Evolutionary conservation across 2,797 vertebrate genomes (phyloP), one percentile per base, ranked within the genome.

Genomic region (Clamator glandarius): DNA sequence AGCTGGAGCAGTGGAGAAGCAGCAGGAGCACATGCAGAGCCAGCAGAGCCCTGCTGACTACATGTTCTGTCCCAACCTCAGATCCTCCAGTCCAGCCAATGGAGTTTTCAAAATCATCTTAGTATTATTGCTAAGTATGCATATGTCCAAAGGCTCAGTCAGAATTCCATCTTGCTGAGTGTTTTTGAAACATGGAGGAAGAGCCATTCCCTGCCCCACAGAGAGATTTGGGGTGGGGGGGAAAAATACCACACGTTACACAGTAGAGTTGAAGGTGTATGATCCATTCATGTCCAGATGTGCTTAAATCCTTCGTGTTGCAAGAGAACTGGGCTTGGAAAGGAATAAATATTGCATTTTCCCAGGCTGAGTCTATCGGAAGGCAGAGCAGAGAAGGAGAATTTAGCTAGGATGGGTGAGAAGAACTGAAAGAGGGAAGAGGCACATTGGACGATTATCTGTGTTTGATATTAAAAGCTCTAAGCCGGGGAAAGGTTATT

Each of bases 311-410:
- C 54, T 90, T 68, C 81, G 63, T 4, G 4, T 72, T 62, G 79
- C 15, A 77, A 85, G 69, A 79, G 55, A 63, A 88, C 13, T 66
- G 61, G 78, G 29, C 63, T 75, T 83, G 74, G 44, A 96, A 94
- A 88, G 29, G 58, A 92, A 96, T 91, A 91, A 96, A 95, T 91
- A 89, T 81, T 95, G 82, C 31, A 91, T 94, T 95, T 77, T 87
- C 67, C 25, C 62, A 70, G 50, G 33, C 61, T 81, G 35, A 33
- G 28, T 91, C 92, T 85, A 67, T 91, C 91, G 23, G 14, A 87
- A 93, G 87, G 86, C 84, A 84, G 75, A 80, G 54, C 20, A 90
- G 79, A 82, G 55, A 85, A 77, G 51, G 15, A 41, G 20, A 83
- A 77, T 57, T 69, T 42, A 59, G 26, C 16, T 57, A 68, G 36